Conservation (phyloP, 2,113 vertebrate genomes). For the Lipotes vexillifer region DNA sequence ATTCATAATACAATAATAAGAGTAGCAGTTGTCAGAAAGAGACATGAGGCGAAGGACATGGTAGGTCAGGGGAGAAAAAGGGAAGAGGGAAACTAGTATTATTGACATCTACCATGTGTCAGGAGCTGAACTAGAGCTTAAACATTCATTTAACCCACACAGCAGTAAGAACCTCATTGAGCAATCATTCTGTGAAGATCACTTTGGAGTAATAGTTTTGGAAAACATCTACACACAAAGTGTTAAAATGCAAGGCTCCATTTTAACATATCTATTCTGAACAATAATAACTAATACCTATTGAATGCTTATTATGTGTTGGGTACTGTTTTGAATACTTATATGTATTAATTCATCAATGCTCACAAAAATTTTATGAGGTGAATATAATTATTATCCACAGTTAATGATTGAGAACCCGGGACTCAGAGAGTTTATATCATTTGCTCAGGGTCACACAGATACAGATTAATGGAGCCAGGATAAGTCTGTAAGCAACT, state of each 20-base stretch:
- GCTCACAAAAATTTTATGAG: background rate
- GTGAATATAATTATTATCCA: background rate
- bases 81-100: background rate
- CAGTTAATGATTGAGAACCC: background rate
- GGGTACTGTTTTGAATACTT: background rate
- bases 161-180: background rate
- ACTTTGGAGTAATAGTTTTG: background rate
- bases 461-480: background rate
- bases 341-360: background rate
- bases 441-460: background rate
- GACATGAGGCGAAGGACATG: background rate
- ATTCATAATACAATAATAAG: background rate
- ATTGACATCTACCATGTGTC: background rate
- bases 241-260: background rate
- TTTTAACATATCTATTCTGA: background rate
- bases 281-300: background rate
- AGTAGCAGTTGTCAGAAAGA: background rate
- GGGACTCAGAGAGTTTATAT: background rate
- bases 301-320: background rate
- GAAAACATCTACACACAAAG: background rate
- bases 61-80: background rate
- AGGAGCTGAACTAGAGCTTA: background rate
- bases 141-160: background rate
- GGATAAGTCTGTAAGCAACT: background rate
- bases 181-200: background rate